These are phyloP conservation scores for Microcebus lehilahytsara DNA, from an alignment of 2,113 vertebrate species.

Conservation along the genomic window DNA sequence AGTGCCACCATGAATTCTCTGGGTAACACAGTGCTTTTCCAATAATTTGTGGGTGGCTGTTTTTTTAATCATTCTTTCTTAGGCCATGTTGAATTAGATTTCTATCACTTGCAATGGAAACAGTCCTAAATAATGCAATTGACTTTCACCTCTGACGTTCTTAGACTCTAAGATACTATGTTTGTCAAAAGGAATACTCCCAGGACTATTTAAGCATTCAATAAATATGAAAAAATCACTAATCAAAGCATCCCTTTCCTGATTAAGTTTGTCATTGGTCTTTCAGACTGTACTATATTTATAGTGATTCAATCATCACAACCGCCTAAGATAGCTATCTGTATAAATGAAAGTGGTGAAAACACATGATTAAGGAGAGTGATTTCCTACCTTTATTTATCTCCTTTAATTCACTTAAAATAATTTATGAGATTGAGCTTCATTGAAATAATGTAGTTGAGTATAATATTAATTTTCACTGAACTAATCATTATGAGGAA, in stretches of 20 bases:
- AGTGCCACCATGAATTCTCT: background rate
- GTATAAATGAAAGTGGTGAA: slow-evolving; percentile 16
- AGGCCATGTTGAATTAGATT: background rate
- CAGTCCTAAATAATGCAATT: background rate
- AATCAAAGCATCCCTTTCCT: background rate
- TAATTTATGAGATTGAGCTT: slow-evolving; percentile 12
- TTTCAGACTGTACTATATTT: background rate
- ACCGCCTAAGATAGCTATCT: background rate
- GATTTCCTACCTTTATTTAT: slow-evolving; percentile 8
- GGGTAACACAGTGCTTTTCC: background rate
- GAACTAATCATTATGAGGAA: background rate
- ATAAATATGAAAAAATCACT: slow-evolving; percentile 22
- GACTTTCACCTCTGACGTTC: background rate
- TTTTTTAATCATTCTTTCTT: background rate
- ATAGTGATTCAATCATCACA: slow-evolving; percentile 1
- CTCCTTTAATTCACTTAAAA: slow-evolving; percentile 7
- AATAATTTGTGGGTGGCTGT: background rate
- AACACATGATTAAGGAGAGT: slow-evolving; percentile 17
- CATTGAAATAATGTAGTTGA: background rate
- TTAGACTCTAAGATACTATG: background rate
- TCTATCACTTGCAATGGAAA: background rate
- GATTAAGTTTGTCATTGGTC: slow-evolving; percentile 18
- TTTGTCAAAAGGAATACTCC: background rate
- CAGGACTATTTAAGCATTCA: background rate
- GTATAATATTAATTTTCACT: slow-evolving; percentile 19